Evolutionary conservation across 2,797 vertebrate species (phyloP), one percentile per base, ranked within the genome.

Genomic region (Tachyglossus aculeatus): DNA sequence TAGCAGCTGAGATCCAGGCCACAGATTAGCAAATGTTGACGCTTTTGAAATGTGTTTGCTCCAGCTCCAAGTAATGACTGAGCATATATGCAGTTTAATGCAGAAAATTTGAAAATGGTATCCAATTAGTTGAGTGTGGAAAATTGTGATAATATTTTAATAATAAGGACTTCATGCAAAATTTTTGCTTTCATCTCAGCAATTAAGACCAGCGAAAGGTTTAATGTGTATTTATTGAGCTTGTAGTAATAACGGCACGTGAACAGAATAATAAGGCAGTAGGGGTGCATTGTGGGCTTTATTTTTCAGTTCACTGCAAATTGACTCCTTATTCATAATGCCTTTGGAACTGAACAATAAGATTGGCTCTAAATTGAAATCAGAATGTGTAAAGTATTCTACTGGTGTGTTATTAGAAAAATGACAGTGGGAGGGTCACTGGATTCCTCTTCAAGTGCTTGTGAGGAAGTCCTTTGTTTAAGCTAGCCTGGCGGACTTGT

Each of bases 181-280:
- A 72, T 67, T 31, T 63, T 58, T 53, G 13, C 48, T 77, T 81
- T 69, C 55, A 37, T 80, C 25, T 73, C 71, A 67, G 44, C 67
- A 71, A 81, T 72, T 74, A 68, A 67, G 2, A 5, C 37, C 56
- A 55, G 32, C 39, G 67, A 52, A 69, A 48, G 36, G 19, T 74
- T 77, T 68, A 67, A 64, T 57, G 43, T 62, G 27, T 70, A 54
- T 74, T 83, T 87, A 50, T 52, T 59, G 56, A 82, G 45, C 61
- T 21, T 37, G 2, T 60, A 63, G 38, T 0, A 15, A 59, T 74
- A 52, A 22, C 32, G 62, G 45, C 13, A n/a, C 16, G 3, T 29
- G 25, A 73, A 19, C 41, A n/a, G 55, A 78, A 61, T 61, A 72
- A 45, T 53, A 24, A 71, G 24, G 15, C 22, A 2, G n/a, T 57